Evolutionary conservation across 2,113 vertebrate genomes (phyloP), one percentile per base, ranked within the genome.

Genomic region (Paedocypris sp.): DNA sequence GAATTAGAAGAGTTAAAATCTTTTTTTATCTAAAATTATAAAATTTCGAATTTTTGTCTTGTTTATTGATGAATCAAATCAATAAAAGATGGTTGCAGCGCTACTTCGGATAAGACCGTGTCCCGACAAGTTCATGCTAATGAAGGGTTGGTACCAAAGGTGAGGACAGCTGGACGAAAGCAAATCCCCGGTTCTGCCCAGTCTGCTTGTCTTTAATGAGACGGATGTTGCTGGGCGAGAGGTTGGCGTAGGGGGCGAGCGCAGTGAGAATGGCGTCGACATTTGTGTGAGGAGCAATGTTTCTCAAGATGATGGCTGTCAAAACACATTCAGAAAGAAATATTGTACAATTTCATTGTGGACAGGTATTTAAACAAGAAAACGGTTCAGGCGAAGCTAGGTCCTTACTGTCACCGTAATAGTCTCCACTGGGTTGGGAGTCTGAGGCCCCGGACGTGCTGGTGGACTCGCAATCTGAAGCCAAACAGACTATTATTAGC

Each of bases 171-270:
- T 99, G 94, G 28, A 99, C 91, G 73, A 99, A 99, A 0, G 95
- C 94, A 76, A 98, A 98, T 13, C 94, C 94, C 79, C 94, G 83
- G 65, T 99, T 99, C 66, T 97, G 93, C 53, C 97, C 93, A 0
- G 94, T 99, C 77, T 96, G 94, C 70, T 97, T 96, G 82, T 97
- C 94, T 77, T 99, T 99, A 80, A 99, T 99, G 60, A 99, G 91
- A 13, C 94, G 90, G 72, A 99, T 97, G 62, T 98, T 99, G 79
- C 90, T 91, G 5, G 94, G 83, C 28, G 91, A 90, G 58, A 99
- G 85, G 64, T 94, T 97, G 1, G 93, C 95, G n/a, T 97, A 98
- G 0, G 95, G 95, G 61, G 93, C 90, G 61, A 99, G 75, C 0
- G 89, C 87, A 12, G 88, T 82, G 86, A 99, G 89, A 66, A 99